Evolutionary conservation across 2,888 invertebrate species (phyloP).

Genomic region (Ganaspis brasiliensis): DNA sequence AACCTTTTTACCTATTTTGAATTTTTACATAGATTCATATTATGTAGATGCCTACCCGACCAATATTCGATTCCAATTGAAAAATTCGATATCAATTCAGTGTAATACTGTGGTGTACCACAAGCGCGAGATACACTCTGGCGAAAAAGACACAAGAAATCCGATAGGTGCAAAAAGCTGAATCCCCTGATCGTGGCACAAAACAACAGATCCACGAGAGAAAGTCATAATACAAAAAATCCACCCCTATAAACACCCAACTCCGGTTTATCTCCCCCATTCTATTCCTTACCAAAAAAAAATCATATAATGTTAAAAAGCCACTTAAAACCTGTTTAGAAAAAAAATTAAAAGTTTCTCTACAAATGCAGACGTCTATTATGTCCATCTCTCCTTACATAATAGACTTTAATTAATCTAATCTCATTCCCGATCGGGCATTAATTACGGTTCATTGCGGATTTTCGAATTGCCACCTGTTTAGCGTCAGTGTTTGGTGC

Average conservation of each 20-base stretch:
- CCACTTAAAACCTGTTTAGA: too few species aligned
- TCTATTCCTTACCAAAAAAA: too few species aligned
- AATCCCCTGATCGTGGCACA: conserved; percentile 4
- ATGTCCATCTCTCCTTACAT: conserved; percentile 5
- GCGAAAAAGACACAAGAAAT: conserved; percentile 55
- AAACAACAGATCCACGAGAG: conserved; percentile 12
- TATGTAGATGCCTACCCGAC: conserved; percentile 26
- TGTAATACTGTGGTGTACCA: conserved; percentile 76
- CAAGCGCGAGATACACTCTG: conserved; percentile 62
- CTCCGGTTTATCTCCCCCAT: too few species aligned
- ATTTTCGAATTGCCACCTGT: conserved; percentile 7
- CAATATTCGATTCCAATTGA: conserved; percentile 46
- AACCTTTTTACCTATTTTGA: too few species aligned
- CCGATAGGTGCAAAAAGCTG: conserved; percentile 27
- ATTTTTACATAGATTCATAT: not conserved
- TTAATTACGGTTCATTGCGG: not conserved
- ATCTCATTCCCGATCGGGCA: not conserved
- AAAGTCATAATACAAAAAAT: not conserved
- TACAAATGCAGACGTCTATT: not conserved
- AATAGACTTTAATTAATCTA: conserved; percentile 1
- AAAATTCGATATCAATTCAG: conserved; percentile 75
- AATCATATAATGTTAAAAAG: too few species aligned
- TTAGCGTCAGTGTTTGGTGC: not conserved
- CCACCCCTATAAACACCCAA: not conserved
- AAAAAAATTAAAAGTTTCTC: too few species aligned